These are phyloP conservation scores for Lysandra coridon DNA, from an alignment of 2,888 invertebrate genomes.

Conservation along the genomic window DNA sequence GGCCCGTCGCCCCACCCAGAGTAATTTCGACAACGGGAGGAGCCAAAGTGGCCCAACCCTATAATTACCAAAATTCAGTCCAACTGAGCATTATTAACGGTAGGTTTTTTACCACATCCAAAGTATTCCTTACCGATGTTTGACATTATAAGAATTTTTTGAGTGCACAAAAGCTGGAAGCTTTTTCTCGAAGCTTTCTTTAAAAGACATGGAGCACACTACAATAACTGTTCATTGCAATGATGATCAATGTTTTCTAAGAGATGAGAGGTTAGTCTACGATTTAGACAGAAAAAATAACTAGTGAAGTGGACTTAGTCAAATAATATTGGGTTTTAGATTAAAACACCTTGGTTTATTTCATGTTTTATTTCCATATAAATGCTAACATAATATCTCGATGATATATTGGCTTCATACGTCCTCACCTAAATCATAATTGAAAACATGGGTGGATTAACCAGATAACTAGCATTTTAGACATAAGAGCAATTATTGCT, in stretches of 20 bases:
- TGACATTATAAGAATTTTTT: slow-evolving; percentile 2
- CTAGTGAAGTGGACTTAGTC: background rate
- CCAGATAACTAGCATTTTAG: too few species aligned
- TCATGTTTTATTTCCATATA: background rate
- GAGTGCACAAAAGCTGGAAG: background rate
- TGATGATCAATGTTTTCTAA: background rate
- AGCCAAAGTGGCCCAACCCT: slow-evolving; percentile 36
- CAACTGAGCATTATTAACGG: slow-evolving; percentile 19
- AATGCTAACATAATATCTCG: background rate
- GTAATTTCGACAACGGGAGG: slow-evolving; percentile 39
- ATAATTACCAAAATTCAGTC: slow-evolving; percentile 31
- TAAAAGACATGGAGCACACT: background rate
- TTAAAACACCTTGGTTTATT: background rate
- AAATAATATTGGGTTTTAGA: background rate
- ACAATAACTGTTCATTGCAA: background rate
- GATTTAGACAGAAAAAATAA: background rate
- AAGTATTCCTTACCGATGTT: slow-evolving; percentile 23
- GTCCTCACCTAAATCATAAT: background rate
- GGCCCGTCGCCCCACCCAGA: slow-evolving; percentile 36
- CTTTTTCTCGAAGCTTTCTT: background rate
- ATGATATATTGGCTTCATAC: background rate
- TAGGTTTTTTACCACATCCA: slow-evolving; percentile 19
- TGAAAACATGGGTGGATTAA: too few species aligned
- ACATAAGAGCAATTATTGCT: too few species aligned
- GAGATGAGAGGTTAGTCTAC: background rate